A percentile compares a stretch with the other conserved stretches of the same genome.
Evolutionary conservation across 2,888 invertebrate genomes (phyloP).

Genomic region (Pogonocherus hispidulus): DNA sequence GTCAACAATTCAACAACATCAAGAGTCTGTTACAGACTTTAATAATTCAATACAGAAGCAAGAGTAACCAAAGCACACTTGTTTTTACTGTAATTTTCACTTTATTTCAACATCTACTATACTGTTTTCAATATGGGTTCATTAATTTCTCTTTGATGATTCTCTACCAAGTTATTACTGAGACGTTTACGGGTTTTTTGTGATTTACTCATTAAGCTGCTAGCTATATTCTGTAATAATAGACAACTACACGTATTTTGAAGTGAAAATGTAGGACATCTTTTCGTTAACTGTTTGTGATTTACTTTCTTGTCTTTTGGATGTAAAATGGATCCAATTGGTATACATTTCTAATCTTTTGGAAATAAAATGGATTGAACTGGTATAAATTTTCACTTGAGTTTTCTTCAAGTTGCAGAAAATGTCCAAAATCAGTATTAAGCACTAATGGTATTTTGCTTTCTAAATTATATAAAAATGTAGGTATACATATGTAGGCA

Average conservation of each 20-base stretch:
- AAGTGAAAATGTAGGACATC: too few relatives aligned
- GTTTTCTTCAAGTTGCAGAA: not conserved
- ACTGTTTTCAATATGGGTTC: not conserved
- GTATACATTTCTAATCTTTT: too few relatives aligned
- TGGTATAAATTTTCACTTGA: not conserved
- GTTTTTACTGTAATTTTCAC: not conserved
- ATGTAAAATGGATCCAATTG: too few relatives aligned
- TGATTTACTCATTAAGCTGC: not conserved
- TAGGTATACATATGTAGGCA: not conserved
- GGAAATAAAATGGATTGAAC: not conserved
- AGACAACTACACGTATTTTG: too few relatives aligned
- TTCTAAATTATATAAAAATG: not conserved
- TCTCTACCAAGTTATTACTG: not conserved
- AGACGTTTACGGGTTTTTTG: not conserved
- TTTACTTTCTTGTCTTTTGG: too few relatives aligned
- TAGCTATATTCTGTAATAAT: not conserved
- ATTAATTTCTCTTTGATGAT: not conserved
- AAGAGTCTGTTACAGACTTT: too few relatives aligned
- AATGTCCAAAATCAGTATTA: not conserved
- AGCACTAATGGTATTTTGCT: not conserved
- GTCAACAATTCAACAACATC: too few relatives aligned
- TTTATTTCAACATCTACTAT: not conserved
- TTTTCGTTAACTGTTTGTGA: too few relatives aligned
- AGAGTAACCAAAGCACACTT: too few relatives aligned
- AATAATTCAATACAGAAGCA: too few relatives aligned